Evolutionary conservation across 2,888 invertebrate species (phyloP).

Genomic region (Erannis defoliaria): DNA sequence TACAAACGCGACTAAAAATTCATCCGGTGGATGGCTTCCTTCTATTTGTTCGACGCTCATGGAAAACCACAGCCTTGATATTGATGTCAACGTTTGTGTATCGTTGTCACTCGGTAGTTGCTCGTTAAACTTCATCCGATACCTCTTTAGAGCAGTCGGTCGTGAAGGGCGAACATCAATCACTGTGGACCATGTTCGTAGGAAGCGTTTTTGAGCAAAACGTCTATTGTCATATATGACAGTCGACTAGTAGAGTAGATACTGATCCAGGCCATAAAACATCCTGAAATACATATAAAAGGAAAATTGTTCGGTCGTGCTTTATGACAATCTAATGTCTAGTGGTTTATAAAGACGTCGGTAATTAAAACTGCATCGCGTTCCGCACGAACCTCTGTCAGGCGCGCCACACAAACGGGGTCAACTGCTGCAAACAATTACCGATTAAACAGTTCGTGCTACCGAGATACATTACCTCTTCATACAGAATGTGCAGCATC

Average conservation of each 20-base stretch:
- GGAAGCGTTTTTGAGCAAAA: not conserved
- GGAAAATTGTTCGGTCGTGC: conserved; percentile 6
- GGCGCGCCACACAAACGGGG: conserved; percentile 65
- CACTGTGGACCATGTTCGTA: conserved; percentile 24
- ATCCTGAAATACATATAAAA: not conserved
- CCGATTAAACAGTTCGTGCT: conserved; percentile 54
- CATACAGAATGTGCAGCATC: conserved; percentile 53
- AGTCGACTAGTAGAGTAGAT: not conserved
- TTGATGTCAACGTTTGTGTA: conserved; percentile 55
- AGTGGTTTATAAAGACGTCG: conserved; percentile 58
- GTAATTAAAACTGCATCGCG: conserved; percentile 75
- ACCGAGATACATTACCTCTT: conserved; percentile 52
- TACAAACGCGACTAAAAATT: conserved; percentile 33
- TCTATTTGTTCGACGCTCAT: conserved; percentile 41
- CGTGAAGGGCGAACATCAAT: conserved; percentile 62
- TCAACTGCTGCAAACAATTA: conserved; percentile 60
- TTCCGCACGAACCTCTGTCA: conserved; percentile 69
- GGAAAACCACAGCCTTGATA: conserved; percentile 53
- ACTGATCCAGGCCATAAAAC: not conserved
- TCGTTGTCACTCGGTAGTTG: conserved; percentile 47
- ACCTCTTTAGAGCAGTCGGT: conserved; percentile 54
- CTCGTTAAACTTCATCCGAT: conserved; percentile 57
- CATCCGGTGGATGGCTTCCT: conserved; percentile 36
- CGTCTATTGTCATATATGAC: not conserved
- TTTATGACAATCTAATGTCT: conserved; percentile 54